phyloP scores from a whole-genome alignment of 2,888 invertebrate species.

The Calameuta idolon region DNA sequence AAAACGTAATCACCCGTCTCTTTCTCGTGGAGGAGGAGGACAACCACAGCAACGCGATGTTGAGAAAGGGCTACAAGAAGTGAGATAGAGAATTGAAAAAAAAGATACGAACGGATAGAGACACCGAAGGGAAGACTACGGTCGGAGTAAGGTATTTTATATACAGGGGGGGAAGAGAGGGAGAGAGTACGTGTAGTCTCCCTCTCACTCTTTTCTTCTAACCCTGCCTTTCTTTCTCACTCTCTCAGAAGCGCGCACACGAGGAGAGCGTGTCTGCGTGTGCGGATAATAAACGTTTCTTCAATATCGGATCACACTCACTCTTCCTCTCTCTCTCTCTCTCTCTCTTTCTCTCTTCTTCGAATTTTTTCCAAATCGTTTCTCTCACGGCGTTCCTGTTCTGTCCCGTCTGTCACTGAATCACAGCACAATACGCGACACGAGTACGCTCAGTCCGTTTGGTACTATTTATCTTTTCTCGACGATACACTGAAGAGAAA shows the following conservation, averaged over 20 bases:
- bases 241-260: constrained; percentile 8
- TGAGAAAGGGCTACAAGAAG: neutral
- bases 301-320: neutral
- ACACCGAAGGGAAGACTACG: neutral
- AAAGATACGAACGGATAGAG: neutral
- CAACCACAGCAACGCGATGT: neutral
- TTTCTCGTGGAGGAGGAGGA: neutral
- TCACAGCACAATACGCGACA: neutral
- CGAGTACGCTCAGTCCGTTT: neutral
- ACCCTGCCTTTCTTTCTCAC: neutral
- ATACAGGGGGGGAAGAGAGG: neutral
- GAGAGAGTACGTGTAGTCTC: neutral
- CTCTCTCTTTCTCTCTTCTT: constrained; percentile 7
- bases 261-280: neutral
- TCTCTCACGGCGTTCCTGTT: neutral
- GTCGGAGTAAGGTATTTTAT: neutral
- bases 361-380: constrained; percentile 1
- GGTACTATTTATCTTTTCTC: neutral
- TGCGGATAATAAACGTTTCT: neutral
- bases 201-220: neutral
- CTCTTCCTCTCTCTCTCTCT: constrained; percentile 5
- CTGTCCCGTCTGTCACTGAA: neutral
- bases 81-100: neutral
- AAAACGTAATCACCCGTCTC: neutral
- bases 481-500: neutral